phyloP scores from a whole-genome alignment of 64 coral and sea anemone species.

The Astreopora myriophthalma region DNA sequence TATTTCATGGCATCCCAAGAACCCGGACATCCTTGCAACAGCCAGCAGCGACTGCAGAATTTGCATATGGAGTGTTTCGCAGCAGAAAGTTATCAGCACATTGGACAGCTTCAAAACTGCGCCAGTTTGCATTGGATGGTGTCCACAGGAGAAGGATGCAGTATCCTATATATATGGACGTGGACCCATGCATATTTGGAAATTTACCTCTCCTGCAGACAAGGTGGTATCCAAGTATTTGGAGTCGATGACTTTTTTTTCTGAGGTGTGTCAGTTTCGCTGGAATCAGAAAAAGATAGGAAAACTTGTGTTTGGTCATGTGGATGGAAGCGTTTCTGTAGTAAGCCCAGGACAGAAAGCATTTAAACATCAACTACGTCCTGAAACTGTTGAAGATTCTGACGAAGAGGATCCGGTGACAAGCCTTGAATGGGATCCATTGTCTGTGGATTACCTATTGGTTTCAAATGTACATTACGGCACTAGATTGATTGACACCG shows the following conservation, averaged over 20 bases:
- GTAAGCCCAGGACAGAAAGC: constrained; percentile 74
- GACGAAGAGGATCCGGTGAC: constrained; percentile 92
- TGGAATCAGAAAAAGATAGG: constrained; percentile 86
- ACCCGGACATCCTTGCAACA: constrained; percentile 86
- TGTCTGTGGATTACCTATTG: constrained; percentile 91
- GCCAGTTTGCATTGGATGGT: constrained; percentile 87
- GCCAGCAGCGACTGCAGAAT: constrained; percentile 81
- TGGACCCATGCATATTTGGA: constrained; percentile 87
- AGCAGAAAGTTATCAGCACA: constrained; percentile 67
- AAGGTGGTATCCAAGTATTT: constrained; percentile 68
- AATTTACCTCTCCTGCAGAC: constrained; percentile 34
- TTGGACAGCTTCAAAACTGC: constrained; percentile 74
- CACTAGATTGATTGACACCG: constrained; percentile 86
- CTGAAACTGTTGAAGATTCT: constrained; percentile 66
- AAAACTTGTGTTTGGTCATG: constrained; percentile 95
- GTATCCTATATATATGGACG: constrained; percentile 92
- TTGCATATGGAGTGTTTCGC: constrained; percentile 88
- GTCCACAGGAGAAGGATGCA: constrained; percentile 63
- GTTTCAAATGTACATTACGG: constrained; percentile 81
- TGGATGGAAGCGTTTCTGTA: constrained; percentile 88
- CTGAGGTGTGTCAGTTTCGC: constrained; percentile 92
- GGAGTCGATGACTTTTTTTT: constrained; percentile 86
- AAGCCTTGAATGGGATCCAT: constrained; percentile 86
- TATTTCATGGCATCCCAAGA: constrained; percentile 87
- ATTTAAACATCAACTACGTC: constrained; percentile 85